Evolutionary conservation across 2,113 vertebrate genomes (phyloP).

Genomic region (Paedocypris sp.): DNA sequence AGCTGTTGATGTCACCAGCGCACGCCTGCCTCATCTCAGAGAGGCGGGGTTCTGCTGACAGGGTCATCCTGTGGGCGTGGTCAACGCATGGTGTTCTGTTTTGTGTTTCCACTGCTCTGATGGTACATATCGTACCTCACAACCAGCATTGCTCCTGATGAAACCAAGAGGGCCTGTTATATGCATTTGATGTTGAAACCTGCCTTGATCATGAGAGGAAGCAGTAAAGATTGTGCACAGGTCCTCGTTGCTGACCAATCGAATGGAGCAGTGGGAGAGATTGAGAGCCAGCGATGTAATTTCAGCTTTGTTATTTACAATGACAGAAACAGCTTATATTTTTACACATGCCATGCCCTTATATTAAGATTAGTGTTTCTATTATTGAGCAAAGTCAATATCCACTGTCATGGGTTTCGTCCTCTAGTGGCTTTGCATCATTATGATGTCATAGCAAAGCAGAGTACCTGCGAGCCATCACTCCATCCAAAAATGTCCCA

Average conservation of each 20-base stretch:
- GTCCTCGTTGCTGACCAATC: not conserved
- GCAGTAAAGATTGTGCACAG: not conserved
- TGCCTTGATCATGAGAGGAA: not conserved
- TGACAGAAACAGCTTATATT: not conserved
- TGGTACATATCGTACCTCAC: not conserved
- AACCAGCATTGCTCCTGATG: not conserved
- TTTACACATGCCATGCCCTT: not conserved
- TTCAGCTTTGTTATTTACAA: not conserved
- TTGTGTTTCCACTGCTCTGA: constrained; percentile 11
- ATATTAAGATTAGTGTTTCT: too few relatives aligned
- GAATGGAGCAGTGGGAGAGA: constrained; percentile 14
- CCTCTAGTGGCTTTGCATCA: not conserved
- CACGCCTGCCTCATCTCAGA: constrained; percentile 28
- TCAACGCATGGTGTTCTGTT: constrained; percentile 14
- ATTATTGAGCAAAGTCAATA: too few relatives aligned
- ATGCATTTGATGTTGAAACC: not conserved
- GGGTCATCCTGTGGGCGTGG: constrained; percentile 28
- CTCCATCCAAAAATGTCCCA: not conserved
- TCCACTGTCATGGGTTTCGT: too few relatives aligned
- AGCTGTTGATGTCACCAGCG: constrained; percentile 36
- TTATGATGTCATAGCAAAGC: constrained; percentile 14
- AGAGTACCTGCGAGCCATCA: not conserved
- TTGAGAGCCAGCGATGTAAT: constrained; percentile 6
- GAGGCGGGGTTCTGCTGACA: constrained; percentile 20
- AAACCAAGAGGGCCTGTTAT: not conserved